Evolutionary conservation across 2,113 vertebrate genomes (phyloP).

Genomic region (Meleagris gallopavo): DNA sequence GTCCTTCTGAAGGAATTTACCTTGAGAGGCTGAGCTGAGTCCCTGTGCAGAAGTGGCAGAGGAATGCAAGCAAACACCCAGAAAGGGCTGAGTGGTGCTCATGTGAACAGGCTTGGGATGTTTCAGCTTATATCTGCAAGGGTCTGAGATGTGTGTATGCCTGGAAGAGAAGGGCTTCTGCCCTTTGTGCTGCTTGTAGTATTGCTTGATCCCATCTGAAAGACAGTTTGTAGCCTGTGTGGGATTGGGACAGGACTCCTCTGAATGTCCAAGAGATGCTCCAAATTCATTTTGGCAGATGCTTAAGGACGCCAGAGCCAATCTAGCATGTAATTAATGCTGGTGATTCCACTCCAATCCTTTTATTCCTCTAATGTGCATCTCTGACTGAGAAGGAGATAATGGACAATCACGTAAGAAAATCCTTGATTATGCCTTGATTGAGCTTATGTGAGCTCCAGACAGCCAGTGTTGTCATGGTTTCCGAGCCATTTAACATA

Average conservation of each 20-base stretch:
- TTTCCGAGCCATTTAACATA: conserved; percentile 59
- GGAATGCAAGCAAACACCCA: too few species aligned
- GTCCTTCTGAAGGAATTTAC: too few species aligned
- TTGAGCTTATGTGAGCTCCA: conserved; percentile 75
- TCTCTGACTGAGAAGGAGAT: conserved; percentile 74
- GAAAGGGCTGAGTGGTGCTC: neutral
- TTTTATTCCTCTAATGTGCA: conserved; percentile 67
- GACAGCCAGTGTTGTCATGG: conserved; percentile 76
- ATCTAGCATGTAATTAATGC: conserved; percentile 72
- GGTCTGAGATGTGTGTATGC: too few species aligned
- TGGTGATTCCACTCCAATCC: conserved; percentile 67
- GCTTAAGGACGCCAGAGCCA: conserved; percentile 50
- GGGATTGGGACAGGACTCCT: neutral
- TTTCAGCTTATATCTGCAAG: neutral
- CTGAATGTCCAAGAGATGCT: neutral
- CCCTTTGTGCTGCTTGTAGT: too few species aligned
- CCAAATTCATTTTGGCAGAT: conserved; percentile 53
- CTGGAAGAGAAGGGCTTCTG: neutral
- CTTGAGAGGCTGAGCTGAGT: too few species aligned
- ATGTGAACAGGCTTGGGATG: neutral
- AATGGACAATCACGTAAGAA: conserved; percentile 80
- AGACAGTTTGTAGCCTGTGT: neutral
- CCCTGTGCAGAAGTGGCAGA: too few species aligned
- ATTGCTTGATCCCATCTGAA: too few species aligned
- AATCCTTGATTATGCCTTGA: conserved; percentile 80